Evolutionary conservation across 2,797 vertebrate species (phyloP), one percentile per base, ranked within the genome.

Genomic region (Tarsius wallacei): DNA sequence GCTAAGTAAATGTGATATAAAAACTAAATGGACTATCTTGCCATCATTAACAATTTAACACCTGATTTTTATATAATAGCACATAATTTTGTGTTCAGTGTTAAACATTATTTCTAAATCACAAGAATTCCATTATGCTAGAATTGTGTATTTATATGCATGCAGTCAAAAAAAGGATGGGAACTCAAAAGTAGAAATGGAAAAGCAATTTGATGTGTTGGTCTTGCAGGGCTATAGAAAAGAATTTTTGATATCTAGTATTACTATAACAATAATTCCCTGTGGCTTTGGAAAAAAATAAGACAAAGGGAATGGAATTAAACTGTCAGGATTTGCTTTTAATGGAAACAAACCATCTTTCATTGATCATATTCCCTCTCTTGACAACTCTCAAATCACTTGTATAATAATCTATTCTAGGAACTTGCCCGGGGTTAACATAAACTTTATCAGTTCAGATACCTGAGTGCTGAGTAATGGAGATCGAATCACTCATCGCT

Each of bases 401-500:
- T 63, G 33, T 61, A 13, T 10, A 26, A 55, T 47, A 57, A 51
- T 51, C 26, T 10, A 33, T 5, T 36, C 33, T 31, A 64, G 64
- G 61, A n/a, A 26, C 36, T n/a, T 14, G 47, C 47, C 53, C 73
- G 53, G 66, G 26, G 19, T 80, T 57, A 4, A 1, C 0, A 0
- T 6, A 63, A 64, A 16, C 15, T 55, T 4, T 51, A 33, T 42
- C 63, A 57, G 21, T 70, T 42, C 53, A 57, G 7, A 17, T 24
- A 70, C 26, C 68, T 7, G 42, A 6, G 17, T 51, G 5, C 24
- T 26, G 33, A 55, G 42, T 4, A 16, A 51, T 9, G 13, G 36
- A n/a, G 16, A 47, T 0, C 14, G 73, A 51, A 24, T 21, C 17
- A 1, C 7, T 3, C 3, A 11, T 19, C 0, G 0, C 42, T 22